phyloP scores from a whole-genome alignment of 2,888 invertebrate species.

The Luperina testacea region DNA sequence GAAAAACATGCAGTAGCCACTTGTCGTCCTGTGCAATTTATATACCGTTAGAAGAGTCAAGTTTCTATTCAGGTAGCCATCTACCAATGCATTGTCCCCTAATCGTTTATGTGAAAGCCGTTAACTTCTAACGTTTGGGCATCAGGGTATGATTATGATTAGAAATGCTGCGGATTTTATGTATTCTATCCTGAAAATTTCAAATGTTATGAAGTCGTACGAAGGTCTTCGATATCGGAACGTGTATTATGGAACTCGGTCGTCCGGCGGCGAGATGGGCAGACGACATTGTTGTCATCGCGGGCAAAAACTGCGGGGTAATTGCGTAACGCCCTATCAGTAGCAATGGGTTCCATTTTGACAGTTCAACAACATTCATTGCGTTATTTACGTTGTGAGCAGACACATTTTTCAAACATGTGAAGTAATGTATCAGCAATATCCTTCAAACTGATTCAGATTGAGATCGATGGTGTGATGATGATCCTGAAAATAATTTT shows the following conservation, averaged over 20 bases:
- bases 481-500: not conserved
- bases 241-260: not conserved
- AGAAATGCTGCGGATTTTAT: not conserved
- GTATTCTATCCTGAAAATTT: not conserved
- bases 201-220: not conserved
- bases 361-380: too few relatives aligned
- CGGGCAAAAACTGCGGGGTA: not conserved
- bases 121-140: not conserved
- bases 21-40: conserved; percentile 35
- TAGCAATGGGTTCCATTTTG: too few relatives aligned
- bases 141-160: not conserved
- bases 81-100: not conserved
- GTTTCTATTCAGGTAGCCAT: not conserved
- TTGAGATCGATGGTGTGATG: not conserved
- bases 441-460: too few relatives aligned
- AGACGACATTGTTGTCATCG: not conserved
- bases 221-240: not conserved
- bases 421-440: too few relatives aligned
- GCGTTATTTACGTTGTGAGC: too few relatives aligned
- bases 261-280: not conserved
- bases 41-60: not conserved
- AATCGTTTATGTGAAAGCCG: not conserved
- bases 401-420: too few relatives aligned
- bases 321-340: too few relatives aligned
- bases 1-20: conserved; percentile 46